Evolutionary conservation across 2,113 vertebrate species (phyloP).

Genomic region (Melanotaenia duboulayi): DNA sequence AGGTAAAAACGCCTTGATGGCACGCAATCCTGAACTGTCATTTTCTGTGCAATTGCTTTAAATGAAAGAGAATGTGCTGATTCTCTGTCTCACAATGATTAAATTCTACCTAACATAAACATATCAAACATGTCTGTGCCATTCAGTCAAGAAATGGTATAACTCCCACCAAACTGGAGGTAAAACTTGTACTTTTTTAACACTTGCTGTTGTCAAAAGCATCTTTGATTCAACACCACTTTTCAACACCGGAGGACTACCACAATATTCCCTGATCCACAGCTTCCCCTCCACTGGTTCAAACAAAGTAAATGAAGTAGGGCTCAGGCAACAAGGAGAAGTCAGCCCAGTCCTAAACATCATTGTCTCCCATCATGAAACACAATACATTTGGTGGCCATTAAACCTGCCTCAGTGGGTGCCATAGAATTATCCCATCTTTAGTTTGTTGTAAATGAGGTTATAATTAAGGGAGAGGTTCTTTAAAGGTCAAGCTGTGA

Average conservation of each 20-base stretch:
- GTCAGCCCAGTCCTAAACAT: conserved; percentile 28
- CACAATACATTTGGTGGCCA: conserved; percentile 32
- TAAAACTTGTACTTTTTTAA: background rate
- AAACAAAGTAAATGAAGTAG: conserved; percentile 13
- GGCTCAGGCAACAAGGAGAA: conserved; percentile 25
- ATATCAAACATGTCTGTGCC: background rate
- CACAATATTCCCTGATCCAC: background rate
- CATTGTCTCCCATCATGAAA: conserved; percentile 38
- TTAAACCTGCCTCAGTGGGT: conserved; percentile 32
- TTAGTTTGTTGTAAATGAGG: conserved; percentile 51
- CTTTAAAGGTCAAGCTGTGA: conserved; percentile 46
- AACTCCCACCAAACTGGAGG: background rate
- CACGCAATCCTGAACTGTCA: conserved; percentile 38
- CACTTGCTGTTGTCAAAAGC: background rate
- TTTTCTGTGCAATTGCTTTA: conserved; percentile 32
- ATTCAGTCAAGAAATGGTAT: background rate
- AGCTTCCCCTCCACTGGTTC: background rate
- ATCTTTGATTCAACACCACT: too few species aligned
- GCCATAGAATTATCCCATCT: conserved; percentile 20
- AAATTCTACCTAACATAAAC: background rate
- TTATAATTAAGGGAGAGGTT: conserved; percentile 53
- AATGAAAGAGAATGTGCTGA: conserved; percentile 46
- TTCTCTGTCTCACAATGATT: conserved; percentile 35
- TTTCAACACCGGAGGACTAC: too few species aligned
- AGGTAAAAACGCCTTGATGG: conserved; percentile 42